Evolutionary conservation across 2,888 invertebrate genomes (phyloP), one percentile per base, ranked within the genome.

Genomic region (Troides aeacus): DNA sequence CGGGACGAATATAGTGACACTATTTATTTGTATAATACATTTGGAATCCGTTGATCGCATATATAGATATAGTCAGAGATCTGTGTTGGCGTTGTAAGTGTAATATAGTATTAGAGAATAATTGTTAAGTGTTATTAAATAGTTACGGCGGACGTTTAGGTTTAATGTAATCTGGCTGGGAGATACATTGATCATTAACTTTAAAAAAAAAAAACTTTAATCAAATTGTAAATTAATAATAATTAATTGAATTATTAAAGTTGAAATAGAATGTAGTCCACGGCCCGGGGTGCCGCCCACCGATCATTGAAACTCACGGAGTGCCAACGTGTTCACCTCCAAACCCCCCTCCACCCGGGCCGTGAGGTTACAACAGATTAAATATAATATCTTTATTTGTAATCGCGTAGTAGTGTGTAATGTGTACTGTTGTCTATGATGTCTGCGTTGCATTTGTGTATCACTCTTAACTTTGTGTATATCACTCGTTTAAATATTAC

Each of bases 391-490:
- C 10, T 88, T 88, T 84, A 85, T 86, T 85, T 85, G 84, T 89
- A 89, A 87, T 86, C 85, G 85, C 86, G 87, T 85, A 83, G 83
- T 88, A 89, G 85, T 80, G 79, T 85, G 83, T 88, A 86, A 85
- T 85, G 77, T 77, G 79, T 84, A 84, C 80, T 81, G 76, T 75
- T 80, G 81, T 81, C 79, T 77, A 76, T 75, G 77, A 79, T 79
- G 86, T 85, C 85, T 85, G 86, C 84, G 81, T 77, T 88, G 88
- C 85, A 81, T 84, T 88, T 88, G 85, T 72, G 18, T 50, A 17
- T 50, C 18, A 50, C 12, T 17, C 2, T 50, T 18, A 18, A 50
- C 5, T 50, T 18, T 5, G 5, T 50, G 39, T 50, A 50, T 50
- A 15, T 50, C 15, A 50, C 18, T 50, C 18, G 18, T 50, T 50